Percentiles rank a stretch among this genome's conserved stretches.
Evolutionary conservation across 2,113 vertebrate species (phyloP).

Genomic region (Peromyscus polionotus): DNA sequence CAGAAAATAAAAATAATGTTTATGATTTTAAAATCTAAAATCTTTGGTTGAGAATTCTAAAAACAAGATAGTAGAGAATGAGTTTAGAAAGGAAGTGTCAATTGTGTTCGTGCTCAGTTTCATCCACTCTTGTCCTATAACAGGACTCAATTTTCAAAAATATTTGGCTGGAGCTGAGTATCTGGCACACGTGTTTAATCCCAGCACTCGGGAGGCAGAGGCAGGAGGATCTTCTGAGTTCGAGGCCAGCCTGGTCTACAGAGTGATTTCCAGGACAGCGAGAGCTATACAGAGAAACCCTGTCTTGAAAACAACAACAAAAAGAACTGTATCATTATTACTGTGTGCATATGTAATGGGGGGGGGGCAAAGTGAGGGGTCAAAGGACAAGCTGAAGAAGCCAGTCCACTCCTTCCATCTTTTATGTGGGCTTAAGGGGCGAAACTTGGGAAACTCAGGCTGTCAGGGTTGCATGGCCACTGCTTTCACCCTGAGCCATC

Average conservation of each 20-base stretch:
- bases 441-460: not conserved
- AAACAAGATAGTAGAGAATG: not conserved
- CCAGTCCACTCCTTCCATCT: not conserved
- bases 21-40: slow-evolving; percentile 11
- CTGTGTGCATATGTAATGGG: not conserved
- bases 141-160: slow-evolving; percentile 37
- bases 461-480: not conserved
- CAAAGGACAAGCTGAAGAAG: not conserved
- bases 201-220: not conserved
- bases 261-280: not conserved
- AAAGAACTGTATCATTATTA: not conserved
- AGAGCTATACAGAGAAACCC: not conserved
- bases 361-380: not conserved
- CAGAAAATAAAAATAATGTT: not conserved
- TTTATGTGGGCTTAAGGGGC: not conserved
- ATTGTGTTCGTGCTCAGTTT: slow-evolving; percentile 6
- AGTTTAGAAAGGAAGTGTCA: not conserved
- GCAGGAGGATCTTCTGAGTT: not conserved
- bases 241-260: not conserved
- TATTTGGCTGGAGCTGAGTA: not conserved
- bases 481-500: not conserved
- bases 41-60: not conserved
- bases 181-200: not conserved
- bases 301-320: not conserved
- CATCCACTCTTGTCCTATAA: not conserved